Base-by-base conservation (phyloP, 1,140 invertebrate genomes). In the Drosophila eugracilis region DNA sequence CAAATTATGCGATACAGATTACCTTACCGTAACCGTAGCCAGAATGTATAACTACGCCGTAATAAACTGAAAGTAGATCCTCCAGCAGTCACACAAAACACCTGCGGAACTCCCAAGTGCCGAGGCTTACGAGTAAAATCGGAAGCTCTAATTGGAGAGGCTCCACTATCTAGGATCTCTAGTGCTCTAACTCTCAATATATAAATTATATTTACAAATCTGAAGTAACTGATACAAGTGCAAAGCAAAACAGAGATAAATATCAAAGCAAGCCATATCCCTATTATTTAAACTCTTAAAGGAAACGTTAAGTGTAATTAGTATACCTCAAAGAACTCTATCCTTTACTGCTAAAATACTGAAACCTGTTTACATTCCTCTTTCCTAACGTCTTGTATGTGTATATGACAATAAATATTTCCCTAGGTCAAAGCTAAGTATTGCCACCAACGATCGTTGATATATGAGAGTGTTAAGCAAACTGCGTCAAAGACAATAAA, bases 401-500 rank as follows among this genome's bases (percentile, higher is more conserved):
- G 66, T 70, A 57, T 22, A 70, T 57, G 66, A 70, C 66, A 70
- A 70, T 70, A 70, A 70, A 39, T 55, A 19, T 32, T 34, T 15
- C 14, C 14, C 26, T 57, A 36, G 49, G 45, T 30, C 21, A 65
- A 28, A 42, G 26, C 58, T 67, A 34, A 50, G 36, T 41, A 42
- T 50, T 42, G 15, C 63, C 60, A 42, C 21, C 41, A 50, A 39
- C 28, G 59, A 67, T 42, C 60, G 21, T 26, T 32, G 17, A 3
- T 28, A 55, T 17, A 57, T 44, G 66, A 55, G 41, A 69, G 32
- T 52, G 62, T 70, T 66, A 32, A 49, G n/a, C 52, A 78, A 71
- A 77, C 84, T 89, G 84, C 84, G 83, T 83, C 76, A 76, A 76
- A 70, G 84, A 88, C 84, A 89, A 88, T 88, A 86, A 83, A 70